These are phyloP conservation scores for Pogonomyrmex californicus DNA, from an alignment of 1,140 invertebrate species.

Conservation along the genomic window DNA sequence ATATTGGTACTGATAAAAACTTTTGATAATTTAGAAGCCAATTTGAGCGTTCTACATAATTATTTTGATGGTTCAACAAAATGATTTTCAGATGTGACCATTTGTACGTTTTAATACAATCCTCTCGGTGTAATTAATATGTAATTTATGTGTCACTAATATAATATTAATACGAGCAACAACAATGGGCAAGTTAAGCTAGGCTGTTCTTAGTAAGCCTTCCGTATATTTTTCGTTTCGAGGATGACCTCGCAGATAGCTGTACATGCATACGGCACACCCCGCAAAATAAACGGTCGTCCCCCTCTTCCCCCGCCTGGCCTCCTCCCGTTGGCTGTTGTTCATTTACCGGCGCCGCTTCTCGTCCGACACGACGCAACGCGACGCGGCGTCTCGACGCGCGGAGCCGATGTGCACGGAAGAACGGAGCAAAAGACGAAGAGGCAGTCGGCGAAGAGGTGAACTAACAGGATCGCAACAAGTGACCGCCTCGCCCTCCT, in stretches of 20 bases:
- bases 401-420: slow-evolving; percentile 35
- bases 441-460: slow-evolving; percentile 76
- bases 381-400: slow-evolving; percentile 24
- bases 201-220: not conserved
- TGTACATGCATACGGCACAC: slow-evolving; percentile 20
- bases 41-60: too few relatives aligned
- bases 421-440: slow-evolving; percentile 58
- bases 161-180: not conserved
- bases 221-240: not conserved
- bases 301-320: not conserved
- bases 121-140: not conserved
- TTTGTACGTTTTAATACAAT: too few relatives aligned
- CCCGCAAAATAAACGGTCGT: slow-evolving; percentile 31
- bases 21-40: too few relatives aligned
- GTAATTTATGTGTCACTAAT: not conserved
- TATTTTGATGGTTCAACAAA: too few relatives aligned
- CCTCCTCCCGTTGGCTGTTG: too few relatives aligned
- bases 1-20: too few relatives aligned
- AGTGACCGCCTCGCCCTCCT: slow-evolving; percentile 81
- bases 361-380: not conserved
- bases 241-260: slow-evolving; percentile 1
- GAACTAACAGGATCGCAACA: slow-evolving; percentile 84
- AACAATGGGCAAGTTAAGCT: not conserved
- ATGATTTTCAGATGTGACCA: too few relatives aligned
- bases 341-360: not conserved